These are phyloP conservation scores for Lumbricus terrestris DNA, from an alignment of 2,888 invertebrate genomes.

Conservation along the genomic window DNA sequence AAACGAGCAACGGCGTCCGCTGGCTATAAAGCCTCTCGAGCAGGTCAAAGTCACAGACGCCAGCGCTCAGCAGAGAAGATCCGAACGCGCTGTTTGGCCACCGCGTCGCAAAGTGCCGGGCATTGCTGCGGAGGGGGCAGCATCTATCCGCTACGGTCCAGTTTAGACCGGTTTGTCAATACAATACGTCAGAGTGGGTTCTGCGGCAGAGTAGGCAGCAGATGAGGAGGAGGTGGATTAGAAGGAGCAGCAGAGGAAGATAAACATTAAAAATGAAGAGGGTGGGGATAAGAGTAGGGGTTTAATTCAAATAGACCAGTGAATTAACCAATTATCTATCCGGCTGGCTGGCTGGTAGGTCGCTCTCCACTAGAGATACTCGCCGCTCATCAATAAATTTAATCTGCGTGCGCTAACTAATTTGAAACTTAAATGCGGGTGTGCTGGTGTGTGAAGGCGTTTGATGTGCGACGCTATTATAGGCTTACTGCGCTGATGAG, in stretches of 20 bases:
- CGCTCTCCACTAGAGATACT: no score
- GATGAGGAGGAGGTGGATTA: background rate
- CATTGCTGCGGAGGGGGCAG: background rate
- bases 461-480: background rate
- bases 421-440: background rate
- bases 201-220: background rate
- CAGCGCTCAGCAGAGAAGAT: background rate
- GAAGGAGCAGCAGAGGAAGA: background rate
- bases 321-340: background rate
- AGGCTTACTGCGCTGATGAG: background rate
- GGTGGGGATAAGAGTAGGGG: background rate
- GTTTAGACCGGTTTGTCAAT: slow-evolving; percentile 3
- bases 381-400: background rate
- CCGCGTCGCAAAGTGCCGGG: background rate
- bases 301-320: background rate
- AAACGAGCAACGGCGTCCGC: background rate
- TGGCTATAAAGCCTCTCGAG: background rate
- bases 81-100: background rate
- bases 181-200: background rate
- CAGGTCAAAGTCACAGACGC: background rate
- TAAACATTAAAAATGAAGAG: background rate
- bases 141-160: background rate
- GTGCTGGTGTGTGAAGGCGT: background rate
- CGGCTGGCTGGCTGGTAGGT: no score
- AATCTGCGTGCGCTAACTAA: background rate